Evolutionary conservation across 2,113 vertebrate genomes (phyloP), one percentile per base, ranked within the genome.

Genomic region (Collichthys lucidus): DNA sequence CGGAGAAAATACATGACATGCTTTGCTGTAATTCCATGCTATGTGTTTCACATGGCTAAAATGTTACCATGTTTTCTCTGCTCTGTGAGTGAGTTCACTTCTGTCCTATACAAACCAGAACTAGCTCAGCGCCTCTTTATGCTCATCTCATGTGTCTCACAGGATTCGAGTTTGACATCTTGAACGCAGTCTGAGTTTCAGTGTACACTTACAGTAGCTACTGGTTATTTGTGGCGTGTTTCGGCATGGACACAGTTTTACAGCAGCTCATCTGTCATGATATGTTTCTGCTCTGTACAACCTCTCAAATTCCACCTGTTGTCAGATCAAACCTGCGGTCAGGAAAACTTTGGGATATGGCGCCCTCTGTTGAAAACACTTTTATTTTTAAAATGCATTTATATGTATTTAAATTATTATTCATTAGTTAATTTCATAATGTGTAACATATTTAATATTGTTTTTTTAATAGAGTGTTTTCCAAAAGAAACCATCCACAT

Each of bases 211-310:
- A 90, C 90, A 89, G 90, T 87, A 88, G 91, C 87, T 79, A 12
- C 82, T 75, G 88, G 90, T 89, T 91, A 88, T 92, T 92, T 91
- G 91, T 86, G 90, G 88, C 85, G 70, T 66, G 81, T 89, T 90
- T 89, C 79, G 77, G 55, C 75, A 66, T 47, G 62, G 81, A 75
- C 74, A 75, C 75, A 65, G 57, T 81, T 87, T 79, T 87, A 79
- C 86, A 76, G 75, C 88, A 87, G 89, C 82, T 87, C 90, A 89
- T 89, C 77, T 89, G 80, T 92, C 92, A 91, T 85, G 76, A 86
- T 74, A 79, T 65, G 79, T 89, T 87, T 82, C 83, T 79, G 67
- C 71, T 81, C 84, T 84, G 71, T 81, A 31, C 62, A 85, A 79
- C 75, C 20, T 89, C 84, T 87, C 75, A 75, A 75, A 91, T 85